Percentiles rank a stretch among this genome's conserved stretches.
These are phyloP conservation scores for Epinotia ramella DNA, from an alignment of 2,888 invertebrate species.

Conservation along the genomic window DNA sequence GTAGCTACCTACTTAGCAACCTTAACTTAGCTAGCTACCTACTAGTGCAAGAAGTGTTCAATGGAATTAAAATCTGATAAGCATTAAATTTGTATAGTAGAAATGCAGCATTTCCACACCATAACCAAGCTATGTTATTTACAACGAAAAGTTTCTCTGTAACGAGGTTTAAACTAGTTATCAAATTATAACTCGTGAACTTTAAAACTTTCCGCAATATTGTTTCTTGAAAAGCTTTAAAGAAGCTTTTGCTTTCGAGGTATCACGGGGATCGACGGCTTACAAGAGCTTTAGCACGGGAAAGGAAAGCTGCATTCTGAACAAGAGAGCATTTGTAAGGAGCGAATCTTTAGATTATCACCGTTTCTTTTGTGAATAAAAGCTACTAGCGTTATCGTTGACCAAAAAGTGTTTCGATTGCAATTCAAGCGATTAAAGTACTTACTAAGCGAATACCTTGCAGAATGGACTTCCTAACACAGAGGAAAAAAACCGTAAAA, in stretches of 20 bases:
- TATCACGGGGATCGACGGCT: constrained; percentile 36
- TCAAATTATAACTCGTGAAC: constrained; percentile 1
- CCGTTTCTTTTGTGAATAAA: neutral
- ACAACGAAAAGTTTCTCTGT: neutral
- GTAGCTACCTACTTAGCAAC: no score
- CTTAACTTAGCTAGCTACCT: no score
- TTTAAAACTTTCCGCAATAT: constrained; percentile 15
- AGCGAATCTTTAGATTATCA: constrained; percentile 8
- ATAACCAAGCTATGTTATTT: neutral
- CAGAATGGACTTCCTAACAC: neutral
- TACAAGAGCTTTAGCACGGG: constrained; percentile 35
- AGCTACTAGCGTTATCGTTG: neutral
- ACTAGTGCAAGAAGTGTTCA: no score
- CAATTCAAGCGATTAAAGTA: no score
- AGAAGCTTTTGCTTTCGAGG: constrained; percentile 26
- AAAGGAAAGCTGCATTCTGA: constrained; percentile 25
- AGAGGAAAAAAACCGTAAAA: neutral
- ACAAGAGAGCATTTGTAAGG: constrained; percentile 23
- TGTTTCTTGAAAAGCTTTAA: constrained; percentile 30
- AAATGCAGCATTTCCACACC: no score
- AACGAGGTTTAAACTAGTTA: neutral
- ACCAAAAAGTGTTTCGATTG: no score
- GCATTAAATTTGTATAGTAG: neutral
- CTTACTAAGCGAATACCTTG: no score
- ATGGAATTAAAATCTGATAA: no score